Conservation (phyloP, 2,797 vertebrate genomes). For the Acanthurus tractus region DNA sequence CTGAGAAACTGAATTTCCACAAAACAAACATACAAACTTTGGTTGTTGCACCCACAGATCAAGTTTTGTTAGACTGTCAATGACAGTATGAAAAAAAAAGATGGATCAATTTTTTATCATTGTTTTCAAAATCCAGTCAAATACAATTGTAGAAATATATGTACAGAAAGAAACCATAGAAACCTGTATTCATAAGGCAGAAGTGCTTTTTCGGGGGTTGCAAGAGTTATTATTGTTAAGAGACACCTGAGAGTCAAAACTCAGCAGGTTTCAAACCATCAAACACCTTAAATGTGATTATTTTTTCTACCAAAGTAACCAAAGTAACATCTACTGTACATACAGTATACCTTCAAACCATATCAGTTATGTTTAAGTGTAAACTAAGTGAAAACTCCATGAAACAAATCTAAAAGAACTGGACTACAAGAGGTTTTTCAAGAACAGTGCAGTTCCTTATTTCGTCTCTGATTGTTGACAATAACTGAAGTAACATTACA, state of each 20-base stretch:
- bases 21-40: slow-evolving; percentile 75
- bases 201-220: slow-evolving; percentile 70
- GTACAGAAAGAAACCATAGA: slow-evolving; percentile 58
- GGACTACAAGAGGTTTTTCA: not conserved
- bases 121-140: slow-evolving; percentile 59
- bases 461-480: slow-evolving; percentile 3
- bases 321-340: slow-evolving; percentile 49
- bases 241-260: slow-evolving; percentile 32
- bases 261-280: slow-evolving; percentile 23
- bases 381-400: slow-evolving; percentile 31
- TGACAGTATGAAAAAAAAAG: slow-evolving; percentile 42
- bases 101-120: slow-evolving; percentile 1
- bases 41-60: slow-evolving; percentile 75
- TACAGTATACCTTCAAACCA: slow-evolving; percentile 39
- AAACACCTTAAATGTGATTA: slow-evolving; percentile 9
- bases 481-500: slow-evolving; percentile 15
- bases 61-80: slow-evolving; percentile 60
- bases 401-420: slow-evolving; percentile 7
- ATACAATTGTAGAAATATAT: slow-evolving; percentile 76
- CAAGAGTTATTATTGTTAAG: slow-evolving; percentile 24
- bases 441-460: slow-evolving; percentile 12
- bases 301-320: slow-evolving; percentile 13
- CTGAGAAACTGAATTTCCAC: slow-evolving; percentile 77
- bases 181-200: slow-evolving; percentile 77
- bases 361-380: slow-evolving; percentile 13